phyloP scores from a whole-genome alignment of 2,888 invertebrate species.

The Campoplex capitator region DNA sequence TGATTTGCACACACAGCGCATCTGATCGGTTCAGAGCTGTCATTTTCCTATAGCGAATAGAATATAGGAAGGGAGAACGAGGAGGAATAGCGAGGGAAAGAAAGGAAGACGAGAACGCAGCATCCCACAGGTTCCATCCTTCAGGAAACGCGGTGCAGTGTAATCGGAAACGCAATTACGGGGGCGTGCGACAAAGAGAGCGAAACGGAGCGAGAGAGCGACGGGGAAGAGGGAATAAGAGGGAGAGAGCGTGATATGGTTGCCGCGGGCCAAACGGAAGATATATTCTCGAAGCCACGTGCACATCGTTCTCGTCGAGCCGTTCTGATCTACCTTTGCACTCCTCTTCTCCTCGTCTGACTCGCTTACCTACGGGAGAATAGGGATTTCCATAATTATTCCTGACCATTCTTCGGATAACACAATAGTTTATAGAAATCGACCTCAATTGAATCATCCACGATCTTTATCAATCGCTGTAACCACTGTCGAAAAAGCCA shows the following conservation, averaged over 20 bases:
- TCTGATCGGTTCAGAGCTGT: conserved; percentile 24
- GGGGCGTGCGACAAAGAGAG: conserved; percentile 31
- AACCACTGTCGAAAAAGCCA: conserved; percentile 13
- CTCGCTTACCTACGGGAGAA: conserved; percentile 48
- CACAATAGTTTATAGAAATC: conserved; percentile 66
- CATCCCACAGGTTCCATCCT: conserved; percentile 22
- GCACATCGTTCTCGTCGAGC: conserved; percentile 36
- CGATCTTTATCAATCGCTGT: conserved; percentile 19
- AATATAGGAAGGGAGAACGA: not conserved
- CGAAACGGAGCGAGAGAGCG: conserved; percentile 2
- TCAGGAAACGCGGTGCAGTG: conserved; percentile 62
- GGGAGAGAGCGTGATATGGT: not conserved
- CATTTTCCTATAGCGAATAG: conserved; percentile 15
- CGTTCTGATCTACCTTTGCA: conserved; percentile 23
- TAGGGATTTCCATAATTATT: conserved; percentile 66
- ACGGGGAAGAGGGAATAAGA: conserved; percentile 2
- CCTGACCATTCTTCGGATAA: conserved; percentile 62
- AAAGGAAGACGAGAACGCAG: conserved; percentile 1
- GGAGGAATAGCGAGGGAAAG: conserved; percentile 1
- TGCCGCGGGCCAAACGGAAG: conserved; percentile 51
- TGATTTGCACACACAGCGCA: conserved; percentile 11
- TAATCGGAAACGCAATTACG: conserved; percentile 69
- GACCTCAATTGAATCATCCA: conserved; percentile 55
- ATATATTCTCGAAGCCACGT: conserved; percentile 48
- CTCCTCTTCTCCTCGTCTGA: conserved; percentile 14